phyloP scores from a whole-genome alignment of 2,888 invertebrate species.

The Caradrina kadenii region DNA sequence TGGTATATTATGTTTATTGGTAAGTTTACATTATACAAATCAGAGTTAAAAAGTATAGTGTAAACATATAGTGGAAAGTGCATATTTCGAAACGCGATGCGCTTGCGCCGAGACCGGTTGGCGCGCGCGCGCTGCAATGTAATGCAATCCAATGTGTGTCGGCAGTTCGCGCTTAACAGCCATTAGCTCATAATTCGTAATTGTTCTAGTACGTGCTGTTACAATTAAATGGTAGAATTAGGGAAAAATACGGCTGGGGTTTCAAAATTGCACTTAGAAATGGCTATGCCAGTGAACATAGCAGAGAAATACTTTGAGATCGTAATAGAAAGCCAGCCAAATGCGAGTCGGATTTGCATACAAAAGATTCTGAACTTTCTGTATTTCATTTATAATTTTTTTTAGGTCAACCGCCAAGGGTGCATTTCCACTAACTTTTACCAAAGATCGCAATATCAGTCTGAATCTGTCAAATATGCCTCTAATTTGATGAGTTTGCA shows the following conservation, averaged over 20 bases:
- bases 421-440: too few species aligned
- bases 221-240: constrained; percentile 9
- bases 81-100: constrained; percentile 52
- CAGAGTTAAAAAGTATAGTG: constrained; percentile 13
- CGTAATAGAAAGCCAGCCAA: not conserved
- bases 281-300: not conserved
- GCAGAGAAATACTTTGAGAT: constrained; percentile 3
- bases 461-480: too few species aligned
- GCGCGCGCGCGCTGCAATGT: constrained; percentile 39
- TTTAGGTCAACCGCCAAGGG: too few species aligned
- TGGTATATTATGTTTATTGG: too few species aligned
- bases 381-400: too few species aligned
- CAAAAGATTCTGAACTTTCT: too few species aligned
- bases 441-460: too few species aligned
- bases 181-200: constrained; percentile 35
- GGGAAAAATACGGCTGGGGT: constrained; percentile 8
- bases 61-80: constrained; percentile 37
- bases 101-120: constrained; percentile 49
- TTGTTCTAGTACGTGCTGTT: constrained; percentile 27
- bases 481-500: too few species aligned
- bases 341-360: too few species aligned
- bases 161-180: constrained; percentile 20
- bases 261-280: constrained; percentile 15
- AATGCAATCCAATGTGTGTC: constrained; percentile 48
- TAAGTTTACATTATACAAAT: too few species aligned